Conservation (phyloP, 2,113 vertebrate species). For the Plestiodon gilberti region DNA sequence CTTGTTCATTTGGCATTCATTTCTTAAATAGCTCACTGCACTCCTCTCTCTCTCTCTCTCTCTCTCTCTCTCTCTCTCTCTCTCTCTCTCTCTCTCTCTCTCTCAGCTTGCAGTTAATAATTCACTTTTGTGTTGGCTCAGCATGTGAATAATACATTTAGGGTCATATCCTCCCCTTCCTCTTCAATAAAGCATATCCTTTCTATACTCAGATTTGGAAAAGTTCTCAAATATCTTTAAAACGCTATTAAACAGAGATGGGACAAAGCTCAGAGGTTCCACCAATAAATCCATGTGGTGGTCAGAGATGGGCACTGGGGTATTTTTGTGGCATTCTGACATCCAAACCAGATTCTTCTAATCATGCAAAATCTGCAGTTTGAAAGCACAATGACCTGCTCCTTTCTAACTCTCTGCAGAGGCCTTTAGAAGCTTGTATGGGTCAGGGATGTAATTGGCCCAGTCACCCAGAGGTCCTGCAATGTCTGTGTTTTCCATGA, state of each 20-base stretch:
- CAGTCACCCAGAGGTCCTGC: background rate
- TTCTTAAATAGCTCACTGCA: background rate
- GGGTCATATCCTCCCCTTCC: background rate
- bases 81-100: background rate
- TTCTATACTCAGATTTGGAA: background rate
- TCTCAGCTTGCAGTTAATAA: constrained; percentile 8
- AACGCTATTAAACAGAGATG: background rate
- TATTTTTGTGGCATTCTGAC: background rate
- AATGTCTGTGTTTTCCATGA: background rate
- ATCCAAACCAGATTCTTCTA: background rate
- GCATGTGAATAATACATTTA: constrained; percentile 12
- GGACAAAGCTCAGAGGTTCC: background rate
- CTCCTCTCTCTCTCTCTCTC: background rate
- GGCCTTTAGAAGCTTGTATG: background rate
- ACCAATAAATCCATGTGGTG: background rate
- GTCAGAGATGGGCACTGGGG: background rate
- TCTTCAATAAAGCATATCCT: background rate
- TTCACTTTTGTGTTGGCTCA: constrained; percentile 22
- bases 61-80: background rate
- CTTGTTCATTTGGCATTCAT: background rate
- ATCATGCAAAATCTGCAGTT: background rate
- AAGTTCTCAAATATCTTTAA: background rate
- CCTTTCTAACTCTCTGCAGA: background rate
- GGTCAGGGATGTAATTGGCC: background rate
- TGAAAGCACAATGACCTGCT: background rate